Conservation (phyloP, 2,113 vertebrate species). For the Ochotona princeps region DNA sequence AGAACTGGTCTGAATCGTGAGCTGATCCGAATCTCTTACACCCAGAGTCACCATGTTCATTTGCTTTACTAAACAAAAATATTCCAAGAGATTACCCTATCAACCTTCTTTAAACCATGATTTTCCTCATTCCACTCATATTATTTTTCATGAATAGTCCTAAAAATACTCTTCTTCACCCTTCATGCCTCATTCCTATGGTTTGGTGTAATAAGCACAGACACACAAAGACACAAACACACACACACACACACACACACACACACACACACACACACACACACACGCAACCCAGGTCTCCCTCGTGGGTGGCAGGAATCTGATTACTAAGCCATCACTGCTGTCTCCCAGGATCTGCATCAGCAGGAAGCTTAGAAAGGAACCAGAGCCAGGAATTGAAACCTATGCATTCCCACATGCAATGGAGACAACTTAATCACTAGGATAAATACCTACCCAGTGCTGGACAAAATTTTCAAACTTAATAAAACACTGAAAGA, state of each 20-base stretch:
- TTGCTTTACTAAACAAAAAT: not conserved
- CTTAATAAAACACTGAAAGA: not conserved
- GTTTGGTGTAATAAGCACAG: not conserved
- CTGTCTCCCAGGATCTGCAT: too few relatives aligned
- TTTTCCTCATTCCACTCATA: not conserved
- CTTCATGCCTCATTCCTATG: not conserved
- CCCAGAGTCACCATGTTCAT: not conserved
- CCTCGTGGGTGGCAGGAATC: too few relatives aligned
- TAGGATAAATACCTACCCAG: too few relatives aligned
- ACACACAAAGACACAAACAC: too few relatives aligned
- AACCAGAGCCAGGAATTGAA: too few relatives aligned
- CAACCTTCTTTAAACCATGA: not conserved
- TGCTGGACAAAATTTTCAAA: conserved; percentile 9
- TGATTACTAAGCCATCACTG: too few relatives aligned
- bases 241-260: not conserved
- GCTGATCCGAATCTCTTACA: not conserved
- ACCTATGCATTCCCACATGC: too few relatives aligned
- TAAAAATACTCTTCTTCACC: not conserved
- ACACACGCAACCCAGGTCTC: too few relatives aligned
- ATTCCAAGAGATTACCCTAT: not conserved
- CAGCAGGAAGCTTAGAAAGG: too few relatives aligned
- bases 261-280: too few relatives aligned
- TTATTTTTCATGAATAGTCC: not conserved
- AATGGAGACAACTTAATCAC: too few relatives aligned
- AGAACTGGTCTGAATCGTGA: not conserved